A percentile compares a stretch with the other conserved stretches of the same genome.
These are phyloP conservation scores for Orthosia cruda DNA, from an alignment of 2,888 invertebrate genomes.

Conservation along the genomic window DNA sequence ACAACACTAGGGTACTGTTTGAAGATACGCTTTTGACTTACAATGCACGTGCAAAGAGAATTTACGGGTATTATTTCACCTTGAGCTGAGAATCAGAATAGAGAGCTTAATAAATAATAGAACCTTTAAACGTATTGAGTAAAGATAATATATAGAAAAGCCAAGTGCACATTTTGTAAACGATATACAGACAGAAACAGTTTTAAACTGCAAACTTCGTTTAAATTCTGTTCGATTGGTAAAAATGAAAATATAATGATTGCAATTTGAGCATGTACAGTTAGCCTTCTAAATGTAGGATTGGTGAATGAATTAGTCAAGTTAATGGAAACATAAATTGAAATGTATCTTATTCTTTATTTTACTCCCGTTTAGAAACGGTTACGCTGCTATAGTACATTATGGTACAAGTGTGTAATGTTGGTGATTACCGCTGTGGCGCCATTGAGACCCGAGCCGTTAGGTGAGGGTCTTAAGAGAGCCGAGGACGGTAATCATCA, in stretches of 20 bases:
- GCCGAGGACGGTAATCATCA: too few species aligned
- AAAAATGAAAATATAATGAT: not conserved
- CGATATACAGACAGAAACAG: not conserved
- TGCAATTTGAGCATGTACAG: not conserved
- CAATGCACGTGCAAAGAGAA: constrained; percentile 61
- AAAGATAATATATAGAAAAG: constrained; percentile 31
- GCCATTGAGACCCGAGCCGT: too few species aligned
- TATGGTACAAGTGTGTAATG: too few species aligned
- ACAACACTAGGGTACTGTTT: constrained; percentile 73
- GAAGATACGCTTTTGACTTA: constrained; percentile 57
- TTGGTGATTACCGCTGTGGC: too few species aligned
- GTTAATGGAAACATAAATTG: not conserved
- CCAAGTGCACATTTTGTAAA: constrained; percentile 25
- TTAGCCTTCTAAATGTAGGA: not conserved
- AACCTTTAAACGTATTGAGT: constrained; percentile 34
- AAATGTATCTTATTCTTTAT: not conserved
- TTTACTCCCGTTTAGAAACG: not conserved
- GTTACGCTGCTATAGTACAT: not conserved
- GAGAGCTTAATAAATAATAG: constrained; percentile 38
- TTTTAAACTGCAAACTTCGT: not conserved
- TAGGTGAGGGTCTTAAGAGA: too few species aligned
- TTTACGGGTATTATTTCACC: constrained; percentile 57
- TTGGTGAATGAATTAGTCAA: not conserved
- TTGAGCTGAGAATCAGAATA: constrained; percentile 27
- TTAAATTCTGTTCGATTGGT: not conserved